Base-by-base conservation (phyloP, 2,888 invertebrate species). In the Brassicogethes aeneus region DNA sequence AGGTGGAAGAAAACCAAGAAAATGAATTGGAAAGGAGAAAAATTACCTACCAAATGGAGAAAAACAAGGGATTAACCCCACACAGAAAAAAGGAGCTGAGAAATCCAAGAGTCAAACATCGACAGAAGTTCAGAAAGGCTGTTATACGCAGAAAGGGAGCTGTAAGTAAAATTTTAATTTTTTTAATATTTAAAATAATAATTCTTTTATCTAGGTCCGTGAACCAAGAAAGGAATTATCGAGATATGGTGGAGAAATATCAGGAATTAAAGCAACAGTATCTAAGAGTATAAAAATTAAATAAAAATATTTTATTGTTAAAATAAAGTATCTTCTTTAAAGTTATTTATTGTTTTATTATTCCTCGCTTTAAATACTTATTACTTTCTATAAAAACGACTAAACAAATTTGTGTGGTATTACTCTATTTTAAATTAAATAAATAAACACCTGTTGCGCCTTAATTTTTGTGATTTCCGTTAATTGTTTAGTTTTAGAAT, bases 41-140 rank as follows among this genome's bases (percentile, higher is more conserved):
- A 55, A 94, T 95, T 48, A 93, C 89, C 2, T 91, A 92, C 64
- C 80, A 94, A 76, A 96, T 96, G 62, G 84, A 87, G 14, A 96
- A 96, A 68, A 97, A 97, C 62, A 95, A 92, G 68, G 96, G 96
- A 12, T 73, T 96, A 13, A 92, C 85, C 29, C 91, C 94, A 0
- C 77, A 84, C 52, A 80, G 93, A 48, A 94, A 90, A 70, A 95
- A 93, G 66, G 92, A 92, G 60, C 79, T 83, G 54, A 78, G 92
- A 46, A 96, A 97, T 75, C 96, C 96, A 1, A 78, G 97, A 57
- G 94, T 97, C 3, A 95, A 94, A 66, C 88, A 96, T 65, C 83
- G 89, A 55, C 82, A 85, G 53, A 95, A 95, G 66, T 97, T 82
- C 68, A 79, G 86, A 46, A 94, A 93, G 67, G 96, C 96, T 1